A percentile compares a stretch with the other conserved stretches of the same genome.
Evolutionary conservation across 2,888 invertebrate genomes (phyloP).

Genomic region (Dynastes grantii): DNA sequence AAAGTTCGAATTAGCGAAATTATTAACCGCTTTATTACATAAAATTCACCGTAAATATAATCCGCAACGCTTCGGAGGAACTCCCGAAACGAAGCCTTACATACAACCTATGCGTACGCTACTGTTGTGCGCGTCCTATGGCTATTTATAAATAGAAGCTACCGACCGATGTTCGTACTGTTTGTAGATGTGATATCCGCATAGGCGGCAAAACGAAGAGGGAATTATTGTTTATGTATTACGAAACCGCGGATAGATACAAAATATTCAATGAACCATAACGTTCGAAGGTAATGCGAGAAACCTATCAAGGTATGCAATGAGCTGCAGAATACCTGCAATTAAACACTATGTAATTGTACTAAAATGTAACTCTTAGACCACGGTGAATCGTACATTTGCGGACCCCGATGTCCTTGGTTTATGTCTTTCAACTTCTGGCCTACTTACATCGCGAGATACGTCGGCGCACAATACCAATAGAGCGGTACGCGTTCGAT

Average conservation of each 20-base stretch:
- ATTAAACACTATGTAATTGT: constrained; percentile 60
- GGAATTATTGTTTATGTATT: constrained; percentile 45
- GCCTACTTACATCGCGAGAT: constrained; percentile 68
- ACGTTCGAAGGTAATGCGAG: constrained; percentile 45
- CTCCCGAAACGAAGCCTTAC: constrained; percentile 40
- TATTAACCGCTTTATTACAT: constrained; percentile 22
- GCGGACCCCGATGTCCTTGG: constrained; percentile 82
- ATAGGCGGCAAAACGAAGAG: constrained; percentile 41
- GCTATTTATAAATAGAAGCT: constrained; percentile 47
- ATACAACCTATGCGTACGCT: neutral
- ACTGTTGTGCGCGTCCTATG: no score
- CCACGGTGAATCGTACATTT: constrained; percentile 67
- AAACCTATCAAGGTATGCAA: constrained; percentile 54
- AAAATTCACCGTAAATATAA: constrained; percentile 32
- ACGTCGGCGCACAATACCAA: constrained; percentile 60
- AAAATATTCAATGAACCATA: constrained; percentile 52
- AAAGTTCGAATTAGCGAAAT: constrained; percentile 29
- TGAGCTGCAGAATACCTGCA: constrained; percentile 59
- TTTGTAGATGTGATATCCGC: constrained; percentile 41
- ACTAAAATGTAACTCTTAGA: constrained; percentile 64
- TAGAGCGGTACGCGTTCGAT: constrained; percentile 59
- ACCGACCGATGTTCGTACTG: constrained; percentile 1
- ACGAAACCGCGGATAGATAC: constrained; percentile 44
- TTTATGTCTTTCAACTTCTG: constrained; percentile 77
- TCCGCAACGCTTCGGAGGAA: constrained; percentile 33